A percentile compares a stretch with the other conserved stretches of the same genome.
phyloP scores from a whole-genome alignment of 2,797 vertebrate species.

The Sebastes jordani region DNA sequence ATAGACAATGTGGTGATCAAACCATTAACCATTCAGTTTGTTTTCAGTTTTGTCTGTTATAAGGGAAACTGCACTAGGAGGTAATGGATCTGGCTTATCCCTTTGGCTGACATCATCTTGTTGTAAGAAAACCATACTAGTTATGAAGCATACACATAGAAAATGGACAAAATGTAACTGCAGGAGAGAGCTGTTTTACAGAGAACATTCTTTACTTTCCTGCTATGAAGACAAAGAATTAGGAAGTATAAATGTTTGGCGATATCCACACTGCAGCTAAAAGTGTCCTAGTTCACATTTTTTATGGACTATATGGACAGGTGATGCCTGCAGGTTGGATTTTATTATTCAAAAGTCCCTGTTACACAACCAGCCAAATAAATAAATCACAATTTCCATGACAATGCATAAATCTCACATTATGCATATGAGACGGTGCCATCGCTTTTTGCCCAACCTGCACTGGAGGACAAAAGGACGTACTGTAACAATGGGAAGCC shows the following conservation, averaged over 20 bases:
- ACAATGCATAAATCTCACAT: conserved; percentile 20
- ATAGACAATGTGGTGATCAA: neutral
- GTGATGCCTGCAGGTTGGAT: neutral
- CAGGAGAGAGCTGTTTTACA: neutral
- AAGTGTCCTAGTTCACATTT: neutral
- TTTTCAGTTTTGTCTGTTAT: neutral
- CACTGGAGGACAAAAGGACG: conserved; percentile 24
- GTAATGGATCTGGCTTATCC: neutral
- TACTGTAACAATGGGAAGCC: conserved; percentile 3
- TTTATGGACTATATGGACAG: neutral
- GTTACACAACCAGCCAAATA: conserved; percentile 12
- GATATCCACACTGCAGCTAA: neutral
- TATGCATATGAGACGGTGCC: conserved; percentile 22
- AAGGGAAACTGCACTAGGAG: neutral
- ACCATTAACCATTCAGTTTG: neutral
- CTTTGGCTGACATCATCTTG: neutral
- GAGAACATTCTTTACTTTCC: neutral
- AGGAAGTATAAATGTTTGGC: neutral
- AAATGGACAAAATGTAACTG: neutral
- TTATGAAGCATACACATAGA: neutral
- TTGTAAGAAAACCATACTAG: neutral
- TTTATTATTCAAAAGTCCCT: neutral
- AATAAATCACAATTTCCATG: conserved; percentile 23
- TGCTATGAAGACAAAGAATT: neutral
- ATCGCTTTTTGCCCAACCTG: conserved; percentile 2